Evolutionary conservation across 1,140 invertebrate genomes (phyloP).

Genomic region (Meloidogyne floridensis): DNA sequence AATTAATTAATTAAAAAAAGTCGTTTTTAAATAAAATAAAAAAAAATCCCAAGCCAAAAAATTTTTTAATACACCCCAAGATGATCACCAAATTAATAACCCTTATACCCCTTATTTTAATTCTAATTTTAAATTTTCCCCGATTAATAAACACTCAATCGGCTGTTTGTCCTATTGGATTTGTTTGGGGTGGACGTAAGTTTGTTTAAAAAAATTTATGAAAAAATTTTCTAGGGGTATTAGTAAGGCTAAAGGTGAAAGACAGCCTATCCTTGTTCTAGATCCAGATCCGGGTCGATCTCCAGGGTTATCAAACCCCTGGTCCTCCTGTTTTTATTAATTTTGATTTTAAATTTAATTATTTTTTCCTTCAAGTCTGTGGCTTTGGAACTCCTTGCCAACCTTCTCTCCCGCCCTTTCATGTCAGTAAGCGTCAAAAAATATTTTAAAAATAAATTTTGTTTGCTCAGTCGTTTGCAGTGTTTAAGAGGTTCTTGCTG

Average conservation of each 20-base stretch:
- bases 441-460: neutral
- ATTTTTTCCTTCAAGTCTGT: constrained; percentile 1
- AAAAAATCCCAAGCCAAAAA: no score
- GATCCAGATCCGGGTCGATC: no score
- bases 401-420: constrained; percentile 32
- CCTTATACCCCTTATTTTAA: no score
- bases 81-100: no score
- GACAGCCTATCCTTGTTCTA: no score
- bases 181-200: constrained; percentile 39
- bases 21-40: no score
- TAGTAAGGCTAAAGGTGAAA: no score
- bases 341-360: no score
- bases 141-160: constrained; percentile 9
- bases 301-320: no score
- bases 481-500: constrained; percentile 27
- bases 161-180: constrained; percentile 35
- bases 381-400: constrained; percentile 27
- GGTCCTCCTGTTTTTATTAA: no score
- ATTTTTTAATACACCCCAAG: no score
- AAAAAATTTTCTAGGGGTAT: neutral
- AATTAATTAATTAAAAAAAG: no score
- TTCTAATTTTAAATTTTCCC: neutral
- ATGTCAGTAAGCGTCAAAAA: constrained; percentile 6
- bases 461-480: constrained; percentile 21
- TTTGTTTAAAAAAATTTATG: neutral